phyloP scores from a whole-genome alignment of 2,113 vertebrate genomes.

The Camarhynchus parvulus region DNA sequence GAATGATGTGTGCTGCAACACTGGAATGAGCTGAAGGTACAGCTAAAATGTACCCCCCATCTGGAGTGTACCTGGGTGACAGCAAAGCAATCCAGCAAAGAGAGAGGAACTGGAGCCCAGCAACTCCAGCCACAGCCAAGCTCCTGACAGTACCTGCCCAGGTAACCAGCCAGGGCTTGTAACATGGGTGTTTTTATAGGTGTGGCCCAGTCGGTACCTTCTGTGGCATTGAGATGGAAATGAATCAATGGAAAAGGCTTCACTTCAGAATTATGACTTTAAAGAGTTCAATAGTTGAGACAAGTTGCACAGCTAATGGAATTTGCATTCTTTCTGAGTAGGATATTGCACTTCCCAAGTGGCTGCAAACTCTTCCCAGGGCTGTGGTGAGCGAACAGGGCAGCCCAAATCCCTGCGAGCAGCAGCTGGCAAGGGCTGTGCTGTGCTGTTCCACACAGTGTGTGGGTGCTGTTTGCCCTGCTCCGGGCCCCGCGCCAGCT shows the following conservation, averaged over 20 bases:
- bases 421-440: background rate
- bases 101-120: background rate
- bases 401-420: background rate
- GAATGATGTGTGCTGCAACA: background rate
- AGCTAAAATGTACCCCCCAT: background rate
- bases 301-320: background rate
- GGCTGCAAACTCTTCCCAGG: background rate
- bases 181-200: fast-evolving
- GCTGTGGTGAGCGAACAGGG: background rate
- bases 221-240: background rate
- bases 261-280: background rate
- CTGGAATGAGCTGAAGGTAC: background rate
- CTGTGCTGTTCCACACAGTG: background rate
- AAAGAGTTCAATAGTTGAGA: background rate
- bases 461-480: background rate
- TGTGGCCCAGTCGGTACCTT: background rate
- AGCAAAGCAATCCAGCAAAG: background rate
- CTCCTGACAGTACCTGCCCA: background rate
- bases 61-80: background rate
- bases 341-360: background rate
- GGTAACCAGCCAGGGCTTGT: background rate
- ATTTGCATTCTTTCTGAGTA: background rate
- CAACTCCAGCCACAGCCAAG: fast-evolving
- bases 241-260: background rate
- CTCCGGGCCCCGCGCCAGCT: background rate